A percentile compares a stretch with the other conserved stretches of the same genome.
phyloP scores from a whole-genome alignment of 2,888 invertebrate species.

The Athripsodes cinereus region DNA sequence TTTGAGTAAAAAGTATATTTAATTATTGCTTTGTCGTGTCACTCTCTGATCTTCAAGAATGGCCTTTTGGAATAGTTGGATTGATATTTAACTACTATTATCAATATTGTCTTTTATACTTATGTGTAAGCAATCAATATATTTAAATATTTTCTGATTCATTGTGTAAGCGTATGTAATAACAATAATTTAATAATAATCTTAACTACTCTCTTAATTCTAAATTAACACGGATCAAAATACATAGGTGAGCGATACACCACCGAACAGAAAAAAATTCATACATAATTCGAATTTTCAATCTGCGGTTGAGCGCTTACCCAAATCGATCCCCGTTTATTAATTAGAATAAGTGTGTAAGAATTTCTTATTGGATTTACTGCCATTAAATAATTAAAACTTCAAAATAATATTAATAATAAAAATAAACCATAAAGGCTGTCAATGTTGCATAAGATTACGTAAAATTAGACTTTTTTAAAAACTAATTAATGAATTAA shows the following conservation, averaged over 20 bases:
- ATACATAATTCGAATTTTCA: too few relatives aligned
- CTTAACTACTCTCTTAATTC: too few relatives aligned
- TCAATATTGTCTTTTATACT: constrained; percentile 1
- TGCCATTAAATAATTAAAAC: too few relatives aligned
- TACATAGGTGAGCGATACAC: too few relatives aligned
- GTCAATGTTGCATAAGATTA: constrained; percentile 17
- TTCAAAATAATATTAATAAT: constrained; percentile 9
- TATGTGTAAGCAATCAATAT: constrained; percentile 24
- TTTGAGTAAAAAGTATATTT: too few relatives aligned
- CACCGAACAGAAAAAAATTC: too few relatives aligned
- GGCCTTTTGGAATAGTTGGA: constrained; percentile 21
- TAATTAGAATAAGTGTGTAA: constrained; percentile 16
- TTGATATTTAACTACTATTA: constrained; percentile 6
- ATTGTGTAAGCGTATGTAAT: not conserved
- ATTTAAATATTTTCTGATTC: constrained; percentile 19
- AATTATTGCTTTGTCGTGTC: too few relatives aligned
- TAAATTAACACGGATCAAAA: too few relatives aligned
- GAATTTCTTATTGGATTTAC: constrained; percentile 11
- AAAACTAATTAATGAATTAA: constrained; percentile 9
- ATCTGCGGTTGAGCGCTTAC: too few relatives aligned
- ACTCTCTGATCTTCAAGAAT: constrained; percentile 8
- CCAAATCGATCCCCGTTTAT: too few relatives aligned
- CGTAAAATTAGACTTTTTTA: constrained; percentile 11
- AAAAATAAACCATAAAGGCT: constrained; percentile 16
- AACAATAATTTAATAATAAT: not conserved